phyloP scores from a whole-genome alignment of 2,113 vertebrate species.

The Solea solea region DNA sequence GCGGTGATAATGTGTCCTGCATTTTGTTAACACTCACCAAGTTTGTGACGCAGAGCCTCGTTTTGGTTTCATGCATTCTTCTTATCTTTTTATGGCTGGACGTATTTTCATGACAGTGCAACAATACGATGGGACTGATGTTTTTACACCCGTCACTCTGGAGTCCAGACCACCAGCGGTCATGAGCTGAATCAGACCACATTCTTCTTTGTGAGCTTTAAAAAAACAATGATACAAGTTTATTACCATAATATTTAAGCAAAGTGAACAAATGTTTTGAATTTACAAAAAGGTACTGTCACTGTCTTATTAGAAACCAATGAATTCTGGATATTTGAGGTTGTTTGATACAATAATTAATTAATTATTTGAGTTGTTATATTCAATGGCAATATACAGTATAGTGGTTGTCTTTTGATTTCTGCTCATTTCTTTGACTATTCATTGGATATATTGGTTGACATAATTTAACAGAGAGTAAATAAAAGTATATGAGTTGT shows the following conservation, averaged over 20 bases:
- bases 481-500: conserved; percentile 73
- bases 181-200: conserved; percentile 51
- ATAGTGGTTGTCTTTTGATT: conserved; percentile 73
- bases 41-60: conserved; percentile 28
- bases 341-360: conserved; percentile 76
- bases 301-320: conserved; percentile 77
- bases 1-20: conserved; percentile 42
- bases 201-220: conserved; percentile 79
- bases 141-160: conserved; percentile 13
- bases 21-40: conserved; percentile 38
- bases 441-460: conserved; percentile 74
- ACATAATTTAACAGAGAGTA: conserved; percentile 75
- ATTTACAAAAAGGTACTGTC: conserved; percentile 75
- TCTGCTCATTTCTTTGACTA: conserved; percentile 63
- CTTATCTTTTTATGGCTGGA: conserved; percentile 20
- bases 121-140: conserved; percentile 47
- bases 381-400: conserved; percentile 78
- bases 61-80: conserved; percentile 30
- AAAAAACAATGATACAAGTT: conserved; percentile 54
- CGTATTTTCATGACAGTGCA: conserved; percentile 38
- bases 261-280: conserved; percentile 71
- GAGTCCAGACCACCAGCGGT: conserved; percentile 33
- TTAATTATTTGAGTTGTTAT: conserved; percentile 72
- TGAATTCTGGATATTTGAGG: conserved; percentile 75
- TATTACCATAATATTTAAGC: conserved; percentile 78